These are phyloP conservation scores for Opisthocomus hoazin DNA, from an alignment of 2,113 vertebrate species.

Conservation along the genomic window DNA sequence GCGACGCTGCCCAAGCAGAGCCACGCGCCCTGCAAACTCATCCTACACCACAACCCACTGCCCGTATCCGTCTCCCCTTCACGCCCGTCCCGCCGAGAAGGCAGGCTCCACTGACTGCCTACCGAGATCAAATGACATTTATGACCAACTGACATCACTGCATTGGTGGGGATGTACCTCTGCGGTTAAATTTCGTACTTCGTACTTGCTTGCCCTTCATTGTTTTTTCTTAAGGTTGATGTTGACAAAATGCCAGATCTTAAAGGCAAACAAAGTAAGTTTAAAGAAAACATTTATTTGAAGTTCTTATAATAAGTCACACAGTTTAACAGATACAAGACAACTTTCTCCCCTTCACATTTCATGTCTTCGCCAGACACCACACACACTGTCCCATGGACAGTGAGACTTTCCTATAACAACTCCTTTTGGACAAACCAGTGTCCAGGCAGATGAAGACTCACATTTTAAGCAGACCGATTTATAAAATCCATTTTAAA, in stretches of 20 bases:
- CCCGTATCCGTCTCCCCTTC: not conserved
- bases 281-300: conserved; percentile 70
- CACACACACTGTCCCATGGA: conserved; percentile 10
- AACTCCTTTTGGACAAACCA: not conserved
- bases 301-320: conserved; percentile 51
- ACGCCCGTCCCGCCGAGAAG: fast-evolving
- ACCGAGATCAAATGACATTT: not conserved
- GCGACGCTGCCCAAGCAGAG: not conserved
- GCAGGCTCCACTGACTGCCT: not conserved
- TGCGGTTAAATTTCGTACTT: not conserved
- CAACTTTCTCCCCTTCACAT: conserved; percentile 47
- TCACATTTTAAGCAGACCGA: conserved; percentile 29
- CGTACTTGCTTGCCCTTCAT: not conserved
- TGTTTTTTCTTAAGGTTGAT: not conserved
- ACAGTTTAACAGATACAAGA: conserved; percentile 63
- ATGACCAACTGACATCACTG: not conserved
- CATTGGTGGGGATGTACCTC: not conserved
- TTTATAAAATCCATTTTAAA: conserved; percentile 55
- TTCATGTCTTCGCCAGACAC: conserved; percentile 52
- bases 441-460: conserved; percentile 18
- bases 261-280: conserved; percentile 30
- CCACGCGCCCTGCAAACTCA: fast-evolving
- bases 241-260: conserved; percentile 17
- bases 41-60: not conserved
- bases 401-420: conserved; percentile 24